Base-by-base conservation (phyloP, 2,888 invertebrate species). In the Ctena decussata region DNA sequence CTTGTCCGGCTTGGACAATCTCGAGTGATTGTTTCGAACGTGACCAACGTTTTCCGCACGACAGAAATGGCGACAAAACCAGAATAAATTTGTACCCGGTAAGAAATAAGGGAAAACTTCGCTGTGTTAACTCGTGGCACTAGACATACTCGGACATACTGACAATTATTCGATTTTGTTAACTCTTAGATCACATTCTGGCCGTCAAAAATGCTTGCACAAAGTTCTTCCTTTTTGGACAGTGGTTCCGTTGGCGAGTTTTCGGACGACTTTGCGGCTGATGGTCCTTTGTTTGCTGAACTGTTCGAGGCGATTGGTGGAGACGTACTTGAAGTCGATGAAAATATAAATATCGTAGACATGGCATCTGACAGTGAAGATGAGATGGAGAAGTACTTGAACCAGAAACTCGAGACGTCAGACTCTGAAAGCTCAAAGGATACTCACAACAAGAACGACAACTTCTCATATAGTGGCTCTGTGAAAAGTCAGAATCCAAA, bases 251-350 rank as follows among this genome's bases (percentile, higher is more conserved):
- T 93, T 82, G 18, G 37, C 18, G 24, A 89, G 87, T 0, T 74
- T 78, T 85, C 93, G 94, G 39, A 85, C 73, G 70, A 90, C 76
- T 93, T 81, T 35, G 44, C 41, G 53, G 15, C 86, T 86, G 27
- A 72, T 37, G 49, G 96, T 53, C 65, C 77, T n/a, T 49, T 83
- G 57, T 83, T 83, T 71, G 75, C 75, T 44, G 46, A 75, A n/a
- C 39, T 75, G 18, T 53, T 75, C 8, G 60, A 75, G n/a, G n/a
- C 57, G 27, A 37, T 60, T 27, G 35, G 35, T 5, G n/a, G 5
- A 6, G 46, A 21, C 21, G 44, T 1, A 30, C 73, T 30, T 21
- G 75, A 75, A 57, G 5, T 21, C 1, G 11, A 57, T 11, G 75
- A 49, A 35, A 49, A 49, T n/a, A 74, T 46, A 39, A 53, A 74